Percentiles rank a stretch among this genome's conserved stretches.
These are phyloP conservation scores for Mystacides longicornis DNA, from an alignment of 2,888 invertebrate genomes.

Conservation along the genomic window DNA sequence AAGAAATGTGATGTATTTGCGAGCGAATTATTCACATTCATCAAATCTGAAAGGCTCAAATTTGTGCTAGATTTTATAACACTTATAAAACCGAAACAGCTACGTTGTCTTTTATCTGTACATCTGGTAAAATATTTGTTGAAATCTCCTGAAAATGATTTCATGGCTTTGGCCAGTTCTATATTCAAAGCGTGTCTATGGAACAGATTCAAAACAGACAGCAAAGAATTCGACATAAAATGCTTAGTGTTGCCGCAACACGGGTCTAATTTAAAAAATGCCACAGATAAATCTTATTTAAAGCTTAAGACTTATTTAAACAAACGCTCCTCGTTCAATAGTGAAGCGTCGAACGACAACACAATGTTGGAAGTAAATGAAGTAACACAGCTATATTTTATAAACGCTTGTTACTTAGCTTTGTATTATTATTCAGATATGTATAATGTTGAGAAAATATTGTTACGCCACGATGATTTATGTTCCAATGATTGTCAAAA, in stretches of 20 bases:
- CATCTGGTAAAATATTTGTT: constrained; percentile 9
- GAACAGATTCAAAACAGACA: constrained; percentile 7
- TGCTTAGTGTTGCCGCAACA: not conserved
- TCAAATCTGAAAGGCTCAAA: constrained; percentile 13
- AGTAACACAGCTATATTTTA: not conserved
- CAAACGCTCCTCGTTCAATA: not conserved
- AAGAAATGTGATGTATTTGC: constrained; percentile 11
- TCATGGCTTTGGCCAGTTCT: constrained; percentile 8
- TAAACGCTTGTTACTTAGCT: not conserved
- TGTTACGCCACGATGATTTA: not conserved
- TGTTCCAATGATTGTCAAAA: not conserved
- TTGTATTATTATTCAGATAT: not conserved
- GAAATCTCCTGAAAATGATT: constrained; percentile 15
- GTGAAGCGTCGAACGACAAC: not conserved
- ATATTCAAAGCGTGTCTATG: constrained; percentile 18
- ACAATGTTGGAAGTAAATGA: not conserved
- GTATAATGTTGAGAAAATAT: not conserved
- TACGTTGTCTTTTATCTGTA: constrained; percentile 14
- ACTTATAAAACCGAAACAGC: constrained; percentile 12
- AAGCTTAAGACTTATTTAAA: not conserved
- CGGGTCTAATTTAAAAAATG: not conserved
- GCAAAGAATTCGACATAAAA: not conserved
- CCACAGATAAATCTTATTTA: not conserved
- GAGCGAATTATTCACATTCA: constrained; percentile 16
- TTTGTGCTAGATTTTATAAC: constrained; percentile 14